Evolutionary conservation across 2,113 vertebrate species (phyloP).

Genomic region (Xiphorhynchus elegans): DNA sequence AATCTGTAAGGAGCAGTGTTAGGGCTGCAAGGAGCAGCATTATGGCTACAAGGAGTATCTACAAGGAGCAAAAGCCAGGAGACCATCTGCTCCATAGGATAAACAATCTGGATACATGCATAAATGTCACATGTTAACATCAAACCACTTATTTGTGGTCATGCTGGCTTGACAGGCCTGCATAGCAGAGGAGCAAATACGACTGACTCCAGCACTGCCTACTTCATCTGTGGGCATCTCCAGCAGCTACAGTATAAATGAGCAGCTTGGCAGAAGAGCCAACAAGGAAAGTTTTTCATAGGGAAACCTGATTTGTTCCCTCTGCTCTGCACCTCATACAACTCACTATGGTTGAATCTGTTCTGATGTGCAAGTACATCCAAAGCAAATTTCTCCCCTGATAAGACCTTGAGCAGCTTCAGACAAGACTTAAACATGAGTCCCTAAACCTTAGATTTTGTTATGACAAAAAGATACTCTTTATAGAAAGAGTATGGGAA

Average conservation of each 20-base stretch:
- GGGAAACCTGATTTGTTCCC: neutral
- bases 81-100: constrained; percentile 15
- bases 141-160: neutral
- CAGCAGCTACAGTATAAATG: neutral
- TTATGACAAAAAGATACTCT: neutral
- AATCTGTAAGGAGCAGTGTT: neutral
- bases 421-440: neutral
- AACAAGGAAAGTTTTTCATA: neutral
- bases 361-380: neutral
- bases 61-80: neutral
- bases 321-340: neutral
- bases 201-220: neutral
- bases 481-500: neutral
- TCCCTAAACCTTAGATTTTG: neutral
- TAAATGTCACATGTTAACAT: neutral
- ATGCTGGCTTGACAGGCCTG: neutral
- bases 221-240: neutral
- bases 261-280: neutral
- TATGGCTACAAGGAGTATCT: neutral
- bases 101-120: neutral
- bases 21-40: neutral
- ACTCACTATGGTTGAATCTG: neutral
- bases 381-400: neutral
- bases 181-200: neutral
- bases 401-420: neutral